A percentile compares a stretch with the other conserved stretches of the same genome.
Evolutionary conservation across 1,140 invertebrate species (phyloP).

Genomic region (Neocloeon triangulifer): DNA sequence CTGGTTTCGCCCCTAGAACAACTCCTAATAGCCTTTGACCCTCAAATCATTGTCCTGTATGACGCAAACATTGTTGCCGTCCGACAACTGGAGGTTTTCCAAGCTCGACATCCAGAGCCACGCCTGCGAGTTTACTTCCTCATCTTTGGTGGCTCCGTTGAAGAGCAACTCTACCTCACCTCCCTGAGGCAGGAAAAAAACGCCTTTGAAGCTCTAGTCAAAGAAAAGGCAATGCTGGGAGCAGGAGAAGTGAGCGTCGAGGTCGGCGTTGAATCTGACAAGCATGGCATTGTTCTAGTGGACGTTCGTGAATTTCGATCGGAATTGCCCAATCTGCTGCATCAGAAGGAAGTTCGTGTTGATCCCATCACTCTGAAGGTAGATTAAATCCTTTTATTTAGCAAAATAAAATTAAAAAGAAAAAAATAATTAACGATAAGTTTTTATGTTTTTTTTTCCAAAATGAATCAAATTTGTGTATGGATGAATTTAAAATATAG

Average conservation of each 20-base stretch:
- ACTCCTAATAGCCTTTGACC: constrained; percentile 43
- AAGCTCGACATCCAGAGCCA: constrained; percentile 29
- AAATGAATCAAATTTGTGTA: constrained; percentile 1
- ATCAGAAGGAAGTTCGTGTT: constrained; percentile 80
- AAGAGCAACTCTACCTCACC: constrained; percentile 89
- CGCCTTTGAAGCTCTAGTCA: constrained; percentile 79
- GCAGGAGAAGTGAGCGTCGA: constrained; percentile 10
- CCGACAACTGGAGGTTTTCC: constrained; percentile 66
- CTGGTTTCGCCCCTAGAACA: too few species aligned
- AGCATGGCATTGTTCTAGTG: constrained; percentile 53
- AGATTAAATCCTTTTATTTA: constrained; percentile 10
- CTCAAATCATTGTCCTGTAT: constrained; percentile 75
- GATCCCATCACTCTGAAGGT: constrained; percentile 75
- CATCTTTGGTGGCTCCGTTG: constrained; percentile 71
- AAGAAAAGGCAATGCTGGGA: constrained; percentile 62
- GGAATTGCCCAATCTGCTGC: constrained; percentile 82
- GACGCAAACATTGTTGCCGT: constrained; percentile 71
- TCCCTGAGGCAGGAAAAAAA: constrained; percentile 74
- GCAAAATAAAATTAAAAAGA: constrained; percentile 5
- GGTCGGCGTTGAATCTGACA: constrained; percentile 11
- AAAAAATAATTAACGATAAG: constrained; percentile 5
- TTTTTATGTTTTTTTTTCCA: constrained; percentile 6
- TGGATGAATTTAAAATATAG: neutral
- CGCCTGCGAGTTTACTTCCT: constrained; percentile 65
- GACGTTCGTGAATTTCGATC: constrained; percentile 97